Conservation (phyloP, 2,888 invertebrate genomes). For the Smittia sp. region DNA sequence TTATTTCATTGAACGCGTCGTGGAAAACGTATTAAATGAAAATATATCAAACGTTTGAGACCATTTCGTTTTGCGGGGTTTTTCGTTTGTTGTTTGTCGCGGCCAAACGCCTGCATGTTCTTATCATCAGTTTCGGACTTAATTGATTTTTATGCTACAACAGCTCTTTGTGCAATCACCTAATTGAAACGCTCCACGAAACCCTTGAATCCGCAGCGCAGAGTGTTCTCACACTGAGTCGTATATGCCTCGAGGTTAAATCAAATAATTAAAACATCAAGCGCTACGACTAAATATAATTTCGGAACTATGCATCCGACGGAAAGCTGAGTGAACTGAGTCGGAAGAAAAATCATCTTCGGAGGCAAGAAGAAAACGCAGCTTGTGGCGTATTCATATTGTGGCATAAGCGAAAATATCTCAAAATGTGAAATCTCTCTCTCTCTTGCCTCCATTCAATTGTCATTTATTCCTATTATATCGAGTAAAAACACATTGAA, state of each 20-base stretch:
- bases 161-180: constrained; percentile 15
- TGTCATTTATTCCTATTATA: not conserved
- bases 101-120: not conserved
- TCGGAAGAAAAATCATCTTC: constrained; percentile 3
- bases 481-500: not conserved
- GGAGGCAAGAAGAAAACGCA: not conserved
- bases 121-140: not conserved
- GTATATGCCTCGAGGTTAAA: not conserved
- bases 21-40: too few species aligned
- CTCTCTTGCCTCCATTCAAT: not conserved
- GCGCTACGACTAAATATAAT: too few species aligned
- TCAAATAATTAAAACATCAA: constrained; percentile 29
- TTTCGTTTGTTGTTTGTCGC: too few species aligned
- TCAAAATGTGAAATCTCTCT: not conserved
- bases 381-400: constrained; percentile 18
- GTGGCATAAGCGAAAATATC: not conserved
- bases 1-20: too few species aligned
- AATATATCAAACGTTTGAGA: too few species aligned
- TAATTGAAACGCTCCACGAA: constrained; percentile 18
- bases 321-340: not conserved
- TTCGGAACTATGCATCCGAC: not conserved
- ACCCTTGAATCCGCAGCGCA: not conserved
- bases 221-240: not conserved
- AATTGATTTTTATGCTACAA: constrained; percentile 36
- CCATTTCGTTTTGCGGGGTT: too few species aligned